Evolutionary conservation across 2,797 vertebrate species (phyloP).

Genomic region (Brotula barbata): DNA sequence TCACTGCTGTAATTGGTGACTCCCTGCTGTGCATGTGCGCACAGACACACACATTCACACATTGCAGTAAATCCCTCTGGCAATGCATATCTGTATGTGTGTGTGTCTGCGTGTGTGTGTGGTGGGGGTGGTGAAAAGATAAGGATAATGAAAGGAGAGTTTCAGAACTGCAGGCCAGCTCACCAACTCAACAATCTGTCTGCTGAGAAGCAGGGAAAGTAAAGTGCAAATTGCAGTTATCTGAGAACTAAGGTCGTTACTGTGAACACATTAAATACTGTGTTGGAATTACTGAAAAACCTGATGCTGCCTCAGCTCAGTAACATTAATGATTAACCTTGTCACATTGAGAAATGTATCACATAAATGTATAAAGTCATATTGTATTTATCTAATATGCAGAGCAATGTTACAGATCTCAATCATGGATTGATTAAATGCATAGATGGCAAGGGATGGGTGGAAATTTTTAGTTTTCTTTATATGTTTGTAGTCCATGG

Average conservation of each 20-base stretch:
- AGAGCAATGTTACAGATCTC: too few species aligned
- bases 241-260: conserved; percentile 58
- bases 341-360: conserved; percentile 23
- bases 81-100: conserved; percentile 50
- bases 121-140: conserved; percentile 75
- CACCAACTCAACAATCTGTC: conserved; percentile 75
- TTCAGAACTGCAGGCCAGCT: conserved; percentile 79
- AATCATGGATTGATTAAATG: too few species aligned
- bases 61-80: conserved; percentile 69
- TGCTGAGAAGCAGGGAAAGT: conserved; percentile 62
- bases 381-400: too few species aligned
- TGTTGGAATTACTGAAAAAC: conserved; percentile 54
- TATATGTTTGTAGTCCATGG: too few species aligned
- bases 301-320: conserved; percentile 41
- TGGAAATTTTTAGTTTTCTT: too few species aligned
- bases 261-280: conserved; percentile 43
- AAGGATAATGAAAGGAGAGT: conserved; percentile 77
- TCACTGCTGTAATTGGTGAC: conserved; percentile 85
- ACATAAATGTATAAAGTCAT: neutral
- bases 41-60: conserved; percentile 50
- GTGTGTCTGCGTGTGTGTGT: conserved; percentile 13
- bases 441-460: too few species aligned
- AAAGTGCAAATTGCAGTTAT: conserved; percentile 76
- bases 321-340: conserved; percentile 47
- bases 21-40: conserved; percentile 77